Base-by-base conservation (phyloP, 2,888 invertebrate species). In the Vesta saturnalis region DNA sequence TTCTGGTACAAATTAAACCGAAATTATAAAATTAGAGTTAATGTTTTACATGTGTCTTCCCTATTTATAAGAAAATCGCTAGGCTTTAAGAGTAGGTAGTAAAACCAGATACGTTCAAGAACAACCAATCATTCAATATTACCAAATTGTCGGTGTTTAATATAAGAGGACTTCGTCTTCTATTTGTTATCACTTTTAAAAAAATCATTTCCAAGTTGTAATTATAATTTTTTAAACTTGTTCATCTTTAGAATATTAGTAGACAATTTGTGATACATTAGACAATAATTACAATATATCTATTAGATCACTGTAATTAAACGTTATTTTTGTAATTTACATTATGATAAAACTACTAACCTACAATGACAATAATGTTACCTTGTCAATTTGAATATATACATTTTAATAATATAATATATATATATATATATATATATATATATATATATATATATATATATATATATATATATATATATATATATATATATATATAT, bases 361-460 rank as follows among this genome's bases (percentile, higher is more conserved):
- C 68, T 67, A 75, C 73, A 77, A 72, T 75, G 78, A 79, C 78
- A 79, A 78, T 79, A 79, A 77, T 49, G 67, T 49, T 74, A 67
- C n/a, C n/a, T n/a, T n/a, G 69, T 74, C 74, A 73, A 72, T 78
- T 78, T 77, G 77, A 77, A 76, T 60, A 30, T 57, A 61, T n/a
- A n/a, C n/a, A n/a, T n/a, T n/a, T n/a, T n/a, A n/a, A n/a, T n/a
- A n/a, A n/a, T n/a, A n/a, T n/a, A n/a, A n/a, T n/a, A n/a, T n/a
- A n/a, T n/a, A n/a, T n/a, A n/a, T n/a, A n/a, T n/a, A n/a, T n/a
- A n/a, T n/a, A n/a, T n/a, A n/a, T n/a, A n/a, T n/a, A n/a, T n/a
- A n/a, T n/a, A n/a, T n/a, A n/a, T n/a, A n/a, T n/a, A n/a, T n/a
- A n/a, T n/a, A n/a, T n/a, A n/a, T n/a, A n/a, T n/a, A n/a, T n/a